Evolutionary conservation across 2,113 vertebrate genomes (phyloP).

Genomic region (Oostethus manadensis): DNA sequence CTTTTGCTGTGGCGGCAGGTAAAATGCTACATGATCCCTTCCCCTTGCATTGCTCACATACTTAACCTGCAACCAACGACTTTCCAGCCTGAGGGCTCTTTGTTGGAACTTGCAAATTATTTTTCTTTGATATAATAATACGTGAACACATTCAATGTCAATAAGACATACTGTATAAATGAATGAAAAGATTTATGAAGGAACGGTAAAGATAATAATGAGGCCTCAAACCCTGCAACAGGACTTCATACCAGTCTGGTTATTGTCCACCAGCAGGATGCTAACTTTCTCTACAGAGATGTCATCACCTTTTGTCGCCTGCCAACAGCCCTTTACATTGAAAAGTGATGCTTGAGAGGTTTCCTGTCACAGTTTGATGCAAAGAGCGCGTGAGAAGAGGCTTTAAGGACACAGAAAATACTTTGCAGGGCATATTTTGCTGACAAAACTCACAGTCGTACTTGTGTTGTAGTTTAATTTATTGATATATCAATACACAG

Average conservation of each 20-base stretch:
- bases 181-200: not conserved
- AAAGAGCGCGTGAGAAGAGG: not conserved
- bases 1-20: slow-evolving; percentile 30
- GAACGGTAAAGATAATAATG: not conserved
- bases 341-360: slow-evolving; percentile 1
- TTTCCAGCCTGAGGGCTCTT: slow-evolving; percentile 32
- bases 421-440: no score
- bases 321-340: not conserved
- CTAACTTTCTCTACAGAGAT: not conserved
- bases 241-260: not conserved
- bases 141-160: not conserved
- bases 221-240: not conserved
- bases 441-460: no score
- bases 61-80: slow-evolving; percentile 35
- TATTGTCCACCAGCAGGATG: not conserved
- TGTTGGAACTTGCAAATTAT: slow-evolving; percentile 27
- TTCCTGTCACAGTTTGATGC: not conserved
- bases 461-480: no score
- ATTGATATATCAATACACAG: no score
- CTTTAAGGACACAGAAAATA: not conserved
- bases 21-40: slow-evolving; percentile 38
- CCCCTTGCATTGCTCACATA: slow-evolving; percentile 51
- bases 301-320: not conserved
- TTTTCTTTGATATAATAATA: slow-evolving; percentile 18
- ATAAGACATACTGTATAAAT: slow-evolving; percentile 5